These are phyloP conservation scores for Leucoma salicis DNA, from an alignment of 2,888 invertebrate species.

Conservation along the genomic window DNA sequence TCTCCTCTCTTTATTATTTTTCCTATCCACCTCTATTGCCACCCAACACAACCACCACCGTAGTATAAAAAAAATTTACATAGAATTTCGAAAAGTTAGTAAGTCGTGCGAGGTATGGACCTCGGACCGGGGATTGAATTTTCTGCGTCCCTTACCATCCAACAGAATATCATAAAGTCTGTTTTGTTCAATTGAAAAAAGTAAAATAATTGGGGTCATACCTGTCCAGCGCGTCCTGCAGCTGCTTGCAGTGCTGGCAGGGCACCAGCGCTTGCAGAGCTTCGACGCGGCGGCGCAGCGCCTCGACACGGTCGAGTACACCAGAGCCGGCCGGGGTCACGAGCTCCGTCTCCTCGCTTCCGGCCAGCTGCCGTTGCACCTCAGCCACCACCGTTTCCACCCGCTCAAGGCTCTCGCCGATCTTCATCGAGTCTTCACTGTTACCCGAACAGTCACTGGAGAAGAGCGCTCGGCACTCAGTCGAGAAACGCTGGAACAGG, in stretches of 20 bases:
- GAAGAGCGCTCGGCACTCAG: slow-evolving; percentile 83
- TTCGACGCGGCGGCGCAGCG: slow-evolving; percentile 71
- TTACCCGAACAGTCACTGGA: slow-evolving; percentile 80
- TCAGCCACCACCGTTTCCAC: slow-evolving; percentile 72
- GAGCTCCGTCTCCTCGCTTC: slow-evolving; percentile 27
- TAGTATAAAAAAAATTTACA: too few relatives aligned
- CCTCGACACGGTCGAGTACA: slow-evolving; percentile 62
- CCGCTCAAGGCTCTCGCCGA: slow-evolving; percentile 78
- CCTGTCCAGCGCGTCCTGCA: slow-evolving; percentile 80
- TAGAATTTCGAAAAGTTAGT: too few relatives aligned
- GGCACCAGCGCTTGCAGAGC: slow-evolving; percentile 75
- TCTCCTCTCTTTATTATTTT: too few relatives aligned
- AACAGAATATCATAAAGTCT: too few relatives aligned
- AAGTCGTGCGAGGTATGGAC: too few relatives aligned
- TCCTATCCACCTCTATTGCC: too few relatives aligned
- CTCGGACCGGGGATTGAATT: too few relatives aligned
- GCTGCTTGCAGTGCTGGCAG: slow-evolving; percentile 78
- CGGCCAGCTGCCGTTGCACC: slow-evolving; percentile 60
- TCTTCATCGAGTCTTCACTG: slow-evolving; percentile 81
- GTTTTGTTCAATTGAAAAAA: too few relatives aligned
- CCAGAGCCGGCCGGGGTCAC: slow-evolving; percentile 22
- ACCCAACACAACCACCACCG: too few relatives aligned
- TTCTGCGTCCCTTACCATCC: too few relatives aligned
- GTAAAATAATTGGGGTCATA: neutral
- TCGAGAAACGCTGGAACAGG: slow-evolving; percentile 84